Evolutionary conservation across 1,140 invertebrate species (phyloP).

Genomic region (Chironomus striatipennis): DNA sequence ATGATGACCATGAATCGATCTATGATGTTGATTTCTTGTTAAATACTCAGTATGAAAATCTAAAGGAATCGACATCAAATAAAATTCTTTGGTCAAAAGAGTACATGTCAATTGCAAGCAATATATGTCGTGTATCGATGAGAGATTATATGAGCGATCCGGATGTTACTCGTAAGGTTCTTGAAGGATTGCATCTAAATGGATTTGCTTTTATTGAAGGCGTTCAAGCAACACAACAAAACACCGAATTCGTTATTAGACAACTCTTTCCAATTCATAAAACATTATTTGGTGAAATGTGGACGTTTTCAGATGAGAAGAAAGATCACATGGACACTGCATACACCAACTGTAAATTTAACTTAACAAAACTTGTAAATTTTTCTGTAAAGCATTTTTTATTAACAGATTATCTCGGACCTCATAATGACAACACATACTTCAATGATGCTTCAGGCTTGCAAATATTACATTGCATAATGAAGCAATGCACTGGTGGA

Average conservation of each 20-base stretch:
- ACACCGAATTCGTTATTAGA: conserved; percentile 36
- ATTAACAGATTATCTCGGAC: conserved; percentile 37
- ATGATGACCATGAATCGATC: conserved; percentile 33
- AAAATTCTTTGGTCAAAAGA: not conserved
- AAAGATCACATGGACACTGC: conserved; percentile 55
- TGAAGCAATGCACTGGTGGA: conserved; percentile 52
- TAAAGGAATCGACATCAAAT: not conserved
- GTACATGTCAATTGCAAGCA: not conserved
- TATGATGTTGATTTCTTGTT: conserved; percentile 33
- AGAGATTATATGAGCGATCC: conserved; percentile 25
- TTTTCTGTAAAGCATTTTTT: not conserved
- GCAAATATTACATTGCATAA: conserved; percentile 59
- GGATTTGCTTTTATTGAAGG: conserved; percentile 37
- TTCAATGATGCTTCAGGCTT: conserved; percentile 60
- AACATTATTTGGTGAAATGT: conserved; percentile 58
- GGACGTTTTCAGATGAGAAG: conserved; percentile 45
- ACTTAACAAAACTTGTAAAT: not conserved
- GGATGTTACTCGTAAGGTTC: conserved; percentile 29
- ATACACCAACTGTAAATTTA: conserved; percentile 43
- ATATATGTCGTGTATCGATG: conserved; percentile 23
- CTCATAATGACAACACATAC: conserved; percentile 62
- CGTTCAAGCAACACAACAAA: conserved; percentile 33
- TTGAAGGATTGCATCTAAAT: conserved; percentile 32
- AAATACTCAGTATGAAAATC: conserved; percentile 24
- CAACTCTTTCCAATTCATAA: conserved; percentile 44